Percentiles rank a stretch among this genome's conserved stretches.
Evolutionary conservation across 2,888 invertebrate genomes (phyloP).

Genomic region (Cephalotes varians): DNA sequence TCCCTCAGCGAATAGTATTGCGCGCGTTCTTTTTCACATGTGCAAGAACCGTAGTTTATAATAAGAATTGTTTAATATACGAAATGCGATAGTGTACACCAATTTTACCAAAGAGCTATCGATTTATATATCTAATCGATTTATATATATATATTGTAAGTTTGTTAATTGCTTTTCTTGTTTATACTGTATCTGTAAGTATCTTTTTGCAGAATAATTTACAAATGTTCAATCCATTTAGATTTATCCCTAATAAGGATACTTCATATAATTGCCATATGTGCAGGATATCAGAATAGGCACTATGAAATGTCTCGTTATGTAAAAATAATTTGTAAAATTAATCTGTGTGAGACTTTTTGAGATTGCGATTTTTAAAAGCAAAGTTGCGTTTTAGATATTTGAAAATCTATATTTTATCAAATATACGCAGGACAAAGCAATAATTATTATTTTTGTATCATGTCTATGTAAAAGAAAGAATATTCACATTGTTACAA

Average conservation of each 20-base stretch:
- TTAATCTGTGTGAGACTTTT: conserved; percentile 58
- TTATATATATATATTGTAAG: too few species aligned
- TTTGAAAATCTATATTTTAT: conserved; percentile 73
- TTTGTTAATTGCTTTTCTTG: conserved; percentile 13
- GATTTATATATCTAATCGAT: too few species aligned
- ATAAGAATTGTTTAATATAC: conserved; percentile 47
- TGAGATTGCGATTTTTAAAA: conserved; percentile 61
- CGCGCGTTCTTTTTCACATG: neutral
- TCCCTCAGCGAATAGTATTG: conserved; percentile 4
- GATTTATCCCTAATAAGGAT: neutral
- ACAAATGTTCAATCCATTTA: conserved; percentile 7
- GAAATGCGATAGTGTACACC: conserved; percentile 48
- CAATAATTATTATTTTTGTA: conserved; percentile 80
- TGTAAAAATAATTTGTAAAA: conserved; percentile 60
- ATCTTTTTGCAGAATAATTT: conserved; percentile 17
- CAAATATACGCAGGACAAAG: conserved; percentile 67
- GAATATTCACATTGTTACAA: conserved; percentile 70
- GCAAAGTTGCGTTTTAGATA: conserved; percentile 62
- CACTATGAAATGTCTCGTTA: neutral
- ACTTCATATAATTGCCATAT: conserved; percentile 30
- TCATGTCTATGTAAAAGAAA: conserved; percentile 60
- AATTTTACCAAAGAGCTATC: conserved; percentile 63
- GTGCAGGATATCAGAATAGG: neutral
- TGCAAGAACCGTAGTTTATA: conserved; percentile 18
- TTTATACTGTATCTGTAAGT: conserved; percentile 18